phyloP scores from a whole-genome alignment of 2,888 invertebrate genomes.

The Capitulum mitella region DNA sequence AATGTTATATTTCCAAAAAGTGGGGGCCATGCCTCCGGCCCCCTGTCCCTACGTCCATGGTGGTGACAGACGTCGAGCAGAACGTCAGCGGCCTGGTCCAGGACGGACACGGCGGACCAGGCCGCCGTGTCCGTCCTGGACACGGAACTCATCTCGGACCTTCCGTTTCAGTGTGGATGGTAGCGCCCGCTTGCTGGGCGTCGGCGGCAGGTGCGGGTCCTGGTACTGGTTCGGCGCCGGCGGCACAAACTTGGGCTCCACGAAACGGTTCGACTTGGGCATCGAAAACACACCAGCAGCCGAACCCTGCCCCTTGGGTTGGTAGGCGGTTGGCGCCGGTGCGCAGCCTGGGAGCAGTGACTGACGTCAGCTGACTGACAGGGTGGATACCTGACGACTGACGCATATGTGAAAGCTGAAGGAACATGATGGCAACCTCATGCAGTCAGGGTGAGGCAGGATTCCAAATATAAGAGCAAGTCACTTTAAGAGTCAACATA shows the following conservation, averaged over 20 bases:
- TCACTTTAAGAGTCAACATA: background rate
- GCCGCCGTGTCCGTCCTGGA: too few species aligned
- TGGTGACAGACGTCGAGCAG: too few species aligned
- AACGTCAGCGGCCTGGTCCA: too few species aligned
- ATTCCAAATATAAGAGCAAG: background rate
- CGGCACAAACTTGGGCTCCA: background rate
- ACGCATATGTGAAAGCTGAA: background rate
- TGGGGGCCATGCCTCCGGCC: too few species aligned
- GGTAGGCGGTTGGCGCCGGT: background rate
- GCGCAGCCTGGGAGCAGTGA: background rate
- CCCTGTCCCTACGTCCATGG: too few species aligned
- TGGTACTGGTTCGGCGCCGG: conserved; percentile 22
- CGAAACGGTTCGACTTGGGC: conserved; percentile 12
- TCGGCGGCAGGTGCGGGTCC: background rate
- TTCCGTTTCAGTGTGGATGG: background rate
- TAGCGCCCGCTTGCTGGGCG: background rate
- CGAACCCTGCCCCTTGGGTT: background rate
- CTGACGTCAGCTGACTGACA: too few species aligned
- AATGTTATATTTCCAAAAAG: too few species aligned
- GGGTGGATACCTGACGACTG: too few species aligned
- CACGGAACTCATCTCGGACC: too few species aligned
- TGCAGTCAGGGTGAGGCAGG: background rate
- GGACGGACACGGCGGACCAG: too few species aligned
- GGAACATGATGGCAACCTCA: background rate
- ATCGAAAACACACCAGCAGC: background rate